These are phyloP conservation scores for Mactromeris polynyma DNA, from an alignment of 2,888 invertebrate genomes.

Conservation along the genomic window DNA sequence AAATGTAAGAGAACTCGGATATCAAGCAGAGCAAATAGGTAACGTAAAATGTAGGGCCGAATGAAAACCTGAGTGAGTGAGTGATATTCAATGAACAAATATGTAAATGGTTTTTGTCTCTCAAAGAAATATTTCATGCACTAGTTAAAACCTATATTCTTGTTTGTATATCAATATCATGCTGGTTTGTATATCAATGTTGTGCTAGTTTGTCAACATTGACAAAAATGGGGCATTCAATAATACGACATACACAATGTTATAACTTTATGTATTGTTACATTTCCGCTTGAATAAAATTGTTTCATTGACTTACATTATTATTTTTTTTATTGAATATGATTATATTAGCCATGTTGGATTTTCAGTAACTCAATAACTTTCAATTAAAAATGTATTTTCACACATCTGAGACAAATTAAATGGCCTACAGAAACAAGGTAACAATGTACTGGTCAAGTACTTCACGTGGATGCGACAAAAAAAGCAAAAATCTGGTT, in stretches of 20 bases:
- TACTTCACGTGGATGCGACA: not conserved
- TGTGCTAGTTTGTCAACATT: not conserved
- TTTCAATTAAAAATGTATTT: not conserved
- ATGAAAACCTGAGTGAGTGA: not conserved
- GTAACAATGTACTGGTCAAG: not conserved
- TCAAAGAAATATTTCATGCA: not conserved
- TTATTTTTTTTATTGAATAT: not conserved
- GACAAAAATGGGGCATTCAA: not conserved
- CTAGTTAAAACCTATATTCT: not conserved
- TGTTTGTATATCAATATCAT: not conserved
- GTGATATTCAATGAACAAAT: not conserved
- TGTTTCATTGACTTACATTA: not conserved
- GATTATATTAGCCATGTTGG: not conserved
- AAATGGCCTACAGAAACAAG: too few species aligned
- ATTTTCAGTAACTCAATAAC: not conserved
- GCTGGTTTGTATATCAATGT: too few species aligned
- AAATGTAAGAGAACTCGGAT: not conserved
- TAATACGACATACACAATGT: not conserved
- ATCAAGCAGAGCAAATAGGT: not conserved
- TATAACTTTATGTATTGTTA: not conserved
- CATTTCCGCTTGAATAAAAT: not conserved
- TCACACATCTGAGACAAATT: too few species aligned
- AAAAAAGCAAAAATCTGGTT: not conserved
- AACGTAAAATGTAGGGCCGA: not conserved
- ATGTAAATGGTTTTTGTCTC: not conserved